Evolutionary conservation across 2,797 vertebrate genomes (phyloP).

Genomic region (Poecilia wingei): DNA sequence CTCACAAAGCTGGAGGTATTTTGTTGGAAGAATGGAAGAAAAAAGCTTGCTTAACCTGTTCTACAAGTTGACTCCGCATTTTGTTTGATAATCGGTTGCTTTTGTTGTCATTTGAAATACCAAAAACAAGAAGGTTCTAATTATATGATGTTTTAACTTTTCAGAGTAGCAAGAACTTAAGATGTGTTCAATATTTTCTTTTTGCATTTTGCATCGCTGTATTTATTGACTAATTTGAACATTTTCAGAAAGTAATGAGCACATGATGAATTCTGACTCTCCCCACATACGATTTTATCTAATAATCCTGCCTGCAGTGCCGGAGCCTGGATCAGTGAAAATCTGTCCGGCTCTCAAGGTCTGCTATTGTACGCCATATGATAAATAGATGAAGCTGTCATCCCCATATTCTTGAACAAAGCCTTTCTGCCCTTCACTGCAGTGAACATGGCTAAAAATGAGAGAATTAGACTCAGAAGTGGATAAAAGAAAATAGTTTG

Average conservation of each 20-base stretch:
- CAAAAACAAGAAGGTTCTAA: neutral
- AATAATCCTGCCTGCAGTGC: conserved; percentile 34
- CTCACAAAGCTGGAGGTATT: neutral
- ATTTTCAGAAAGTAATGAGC: conserved; percentile 7
- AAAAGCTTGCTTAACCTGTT: neutral
- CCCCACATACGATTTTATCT: conserved; percentile 41
- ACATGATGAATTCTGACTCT: conserved; percentile 35
- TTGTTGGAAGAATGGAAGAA: neutral
- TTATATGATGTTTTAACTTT: neutral
- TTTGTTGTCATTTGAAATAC: neutral
- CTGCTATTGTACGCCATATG: conserved; percentile 58
- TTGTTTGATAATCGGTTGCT: neutral
- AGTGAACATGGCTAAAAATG: conserved; percentile 47
- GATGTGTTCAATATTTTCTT: neutral
- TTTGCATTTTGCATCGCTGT: neutral
- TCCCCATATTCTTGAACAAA: conserved; percentile 32
- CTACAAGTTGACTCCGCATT: neutral
- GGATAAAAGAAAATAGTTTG: neutral
- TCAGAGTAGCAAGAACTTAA: neutral
- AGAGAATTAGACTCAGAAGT: conserved; percentile 14
- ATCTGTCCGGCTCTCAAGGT: conserved; percentile 54
- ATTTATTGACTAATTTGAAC: neutral
- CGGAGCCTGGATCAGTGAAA: conserved; percentile 30
- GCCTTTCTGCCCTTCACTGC: conserved; percentile 29
- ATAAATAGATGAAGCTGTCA: conserved; percentile 65